Evolutionary conservation across 2,888 invertebrate species (phyloP).

Genomic region (Parnassius glacialis): DNA sequence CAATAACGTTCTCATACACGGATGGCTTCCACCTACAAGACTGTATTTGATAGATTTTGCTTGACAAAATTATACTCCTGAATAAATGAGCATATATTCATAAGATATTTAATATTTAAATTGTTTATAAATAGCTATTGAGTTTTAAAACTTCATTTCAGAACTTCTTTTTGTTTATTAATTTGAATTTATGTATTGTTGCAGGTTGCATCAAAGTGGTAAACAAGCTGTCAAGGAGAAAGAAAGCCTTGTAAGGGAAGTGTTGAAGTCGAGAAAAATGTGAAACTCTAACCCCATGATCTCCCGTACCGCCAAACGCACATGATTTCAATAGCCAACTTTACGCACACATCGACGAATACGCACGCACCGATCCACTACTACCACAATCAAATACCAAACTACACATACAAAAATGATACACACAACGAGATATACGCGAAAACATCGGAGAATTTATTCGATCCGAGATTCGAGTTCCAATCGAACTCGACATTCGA

Average conservation of each 20-base stretch:
- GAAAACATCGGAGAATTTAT: conserved; percentile 34
- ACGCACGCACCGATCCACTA: conserved; percentile 45
- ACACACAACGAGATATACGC: conserved; percentile 36
- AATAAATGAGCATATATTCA: too few species aligned
- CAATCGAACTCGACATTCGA: conserved; percentile 42
- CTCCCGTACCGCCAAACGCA: conserved; percentile 46
- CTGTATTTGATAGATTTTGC: too few species aligned
- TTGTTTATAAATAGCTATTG: too few species aligned
- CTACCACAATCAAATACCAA: conserved; percentile 40
- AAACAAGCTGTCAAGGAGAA: conserved; percentile 10
- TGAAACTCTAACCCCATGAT: conserved; percentile 49
- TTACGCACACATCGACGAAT: conserved; percentile 56
- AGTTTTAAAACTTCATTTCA: too few species aligned
- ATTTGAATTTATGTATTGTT: conserved; percentile 25
- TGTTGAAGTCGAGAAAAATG: conserved; percentile 46
- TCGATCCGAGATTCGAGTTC: conserved; percentile 35
- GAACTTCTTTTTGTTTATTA: too few species aligned
- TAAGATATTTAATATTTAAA: too few species aligned
- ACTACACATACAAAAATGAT: conserved; percentile 49
- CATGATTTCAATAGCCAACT: conserved; percentile 73
- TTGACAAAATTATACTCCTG: too few species aligned
- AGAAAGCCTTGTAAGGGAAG: conserved; percentile 23
- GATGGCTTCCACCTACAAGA: too few species aligned
- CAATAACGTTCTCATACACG: too few species aligned
- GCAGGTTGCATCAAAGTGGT: conserved; percentile 24